A percentile compares a stretch with the other conserved stretches of the same genome.
Evolutionary conservation across 2,113 vertebrate species (phyloP).

Genomic region (Thunnus thynnus): DNA sequence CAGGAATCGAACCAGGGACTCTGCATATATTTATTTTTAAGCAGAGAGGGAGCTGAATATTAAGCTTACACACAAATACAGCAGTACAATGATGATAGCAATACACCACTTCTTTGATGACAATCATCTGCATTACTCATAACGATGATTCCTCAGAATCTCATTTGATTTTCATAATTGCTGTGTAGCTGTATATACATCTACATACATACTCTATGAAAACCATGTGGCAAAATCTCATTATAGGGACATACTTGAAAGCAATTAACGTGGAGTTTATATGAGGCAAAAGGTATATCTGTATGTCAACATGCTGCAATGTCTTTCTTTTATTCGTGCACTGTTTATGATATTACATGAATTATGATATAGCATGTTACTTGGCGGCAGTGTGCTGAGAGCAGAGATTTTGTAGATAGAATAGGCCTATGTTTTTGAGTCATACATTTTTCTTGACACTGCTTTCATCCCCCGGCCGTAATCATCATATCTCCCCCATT

Average conservation of each 20-base stretch:
- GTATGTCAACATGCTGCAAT: constrained; percentile 49
- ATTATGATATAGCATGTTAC: constrained; percentile 70
- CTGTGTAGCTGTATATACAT: constrained; percentile 29
- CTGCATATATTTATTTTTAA: constrained; percentile 83
- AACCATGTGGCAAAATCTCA: constrained; percentile 52
- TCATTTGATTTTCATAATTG: constrained; percentile 74
- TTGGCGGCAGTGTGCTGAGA: constrained; percentile 75
- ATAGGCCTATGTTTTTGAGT: constrained; percentile 83
- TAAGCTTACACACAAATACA: constrained; percentile 76
- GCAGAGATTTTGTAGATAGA: constrained; percentile 83
- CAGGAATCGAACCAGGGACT: too few species aligned
- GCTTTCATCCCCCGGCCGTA: constrained; percentile 87
- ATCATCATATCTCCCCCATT: constrained; percentile 88
- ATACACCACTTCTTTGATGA: constrained; percentile 61
- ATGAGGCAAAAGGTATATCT: constrained; percentile 63
- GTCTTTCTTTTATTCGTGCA: constrained; percentile 49
- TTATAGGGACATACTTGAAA: constrained; percentile 54
- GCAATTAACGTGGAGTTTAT: constrained; percentile 67
- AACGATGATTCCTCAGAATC: constrained; percentile 65
- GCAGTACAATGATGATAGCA: constrained; percentile 49
- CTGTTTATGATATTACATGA: constrained; percentile 68
- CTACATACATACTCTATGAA: constrained; percentile 50
- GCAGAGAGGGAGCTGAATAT: constrained; percentile 80
- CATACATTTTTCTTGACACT: constrained; percentile 86
- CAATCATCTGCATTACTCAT: constrained; percentile 69